Base-by-base conservation (phyloP, 2,888 invertebrate genomes). In the Augiades crinisus region DNA sequence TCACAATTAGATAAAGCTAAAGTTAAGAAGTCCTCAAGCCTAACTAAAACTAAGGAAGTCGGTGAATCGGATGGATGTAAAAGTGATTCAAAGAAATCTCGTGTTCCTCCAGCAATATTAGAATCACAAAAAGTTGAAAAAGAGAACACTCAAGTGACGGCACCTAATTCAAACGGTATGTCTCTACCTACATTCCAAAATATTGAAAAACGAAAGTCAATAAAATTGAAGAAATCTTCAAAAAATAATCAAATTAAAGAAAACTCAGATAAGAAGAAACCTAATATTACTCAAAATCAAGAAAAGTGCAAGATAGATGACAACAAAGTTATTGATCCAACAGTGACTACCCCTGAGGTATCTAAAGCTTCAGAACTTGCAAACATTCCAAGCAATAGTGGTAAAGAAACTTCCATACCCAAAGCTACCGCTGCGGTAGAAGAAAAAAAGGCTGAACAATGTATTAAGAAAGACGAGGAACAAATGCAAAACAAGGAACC, bases 401-500 rank as follows among this genome's bases (percentile, higher is more conserved):
- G 12, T 36, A 19, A 27, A 43, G 27, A 43, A 34, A 5, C 24
- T 34, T 17, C 12, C 6, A 14, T 34, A 41, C 4, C 17, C 4
- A 19, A 24, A 27, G 17, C 12, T n/a, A n/a, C n/a, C 0, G 37
- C 44, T 36, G 6, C 14, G 7, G 0, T 27, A 37, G 30, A 44
- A 51, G 37, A 44, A 12, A 8, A 17, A 16, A 51, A 51, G 30
- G 34, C 19, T 36, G 50, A 43, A 14, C 24, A 33, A 22, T 33
- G 12, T 12, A 3, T 12, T 41, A 50, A 36, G 7, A 43, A 24
- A 14, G 19, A 43, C 19, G 50, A 50, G 17, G 5, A 16, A n/a
- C 33, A 22, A 22, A n/a, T n/a, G 21, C 65, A 61, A 63, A 62
- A 52, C 50, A 61, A 59, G 55, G 34, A 68, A 67, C 54, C 55